Percentiles rank a stretch among this genome's conserved stretches.
Evolutionary conservation across 2,797 vertebrate species (phyloP).

Genomic region (Mareca penelope): DNA sequence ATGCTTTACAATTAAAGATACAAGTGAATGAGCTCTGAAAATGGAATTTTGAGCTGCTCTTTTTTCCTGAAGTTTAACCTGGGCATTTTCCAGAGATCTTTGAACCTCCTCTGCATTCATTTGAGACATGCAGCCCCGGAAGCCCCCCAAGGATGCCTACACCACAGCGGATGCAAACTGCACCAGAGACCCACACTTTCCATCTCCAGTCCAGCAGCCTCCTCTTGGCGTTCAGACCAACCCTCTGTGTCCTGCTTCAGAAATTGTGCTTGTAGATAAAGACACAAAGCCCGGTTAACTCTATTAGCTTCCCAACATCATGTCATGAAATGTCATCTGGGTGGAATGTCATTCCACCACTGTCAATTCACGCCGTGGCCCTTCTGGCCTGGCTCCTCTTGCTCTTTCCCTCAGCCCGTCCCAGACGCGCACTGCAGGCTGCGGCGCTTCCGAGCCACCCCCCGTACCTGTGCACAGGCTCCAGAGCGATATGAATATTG

Average conservation of each 20-base stretch:
- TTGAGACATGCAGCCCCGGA: not conserved
- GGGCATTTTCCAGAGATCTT: not conserved
- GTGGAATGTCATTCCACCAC: not conserved
- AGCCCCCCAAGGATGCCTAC: not conserved
- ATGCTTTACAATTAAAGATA: not conserved
- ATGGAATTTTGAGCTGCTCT: not conserved
- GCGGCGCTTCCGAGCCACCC: not conserved
- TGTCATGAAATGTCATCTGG: conserved; percentile 3
- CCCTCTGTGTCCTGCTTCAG: not conserved
- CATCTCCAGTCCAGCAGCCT: not conserved
- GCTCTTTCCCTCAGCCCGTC: not conserved
- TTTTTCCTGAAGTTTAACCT: not conserved
- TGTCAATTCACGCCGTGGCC: not conserved
- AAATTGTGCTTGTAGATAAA: not conserved
- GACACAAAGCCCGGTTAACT: conserved; percentile 14
- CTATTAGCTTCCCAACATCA: conserved; percentile 7
- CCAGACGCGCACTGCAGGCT: not conserved
- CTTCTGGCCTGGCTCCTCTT: not conserved
- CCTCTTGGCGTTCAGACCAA: not conserved
- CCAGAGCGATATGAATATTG: conserved; percentile 33
- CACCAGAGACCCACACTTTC: not conserved
- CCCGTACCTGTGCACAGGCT: not conserved
- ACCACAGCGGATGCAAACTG: not conserved
- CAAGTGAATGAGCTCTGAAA: not conserved
- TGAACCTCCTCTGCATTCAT: not conserved